phyloP scores from a whole-genome alignment of 2,888 invertebrate species.

The Scaptomyza parva region DNA sequence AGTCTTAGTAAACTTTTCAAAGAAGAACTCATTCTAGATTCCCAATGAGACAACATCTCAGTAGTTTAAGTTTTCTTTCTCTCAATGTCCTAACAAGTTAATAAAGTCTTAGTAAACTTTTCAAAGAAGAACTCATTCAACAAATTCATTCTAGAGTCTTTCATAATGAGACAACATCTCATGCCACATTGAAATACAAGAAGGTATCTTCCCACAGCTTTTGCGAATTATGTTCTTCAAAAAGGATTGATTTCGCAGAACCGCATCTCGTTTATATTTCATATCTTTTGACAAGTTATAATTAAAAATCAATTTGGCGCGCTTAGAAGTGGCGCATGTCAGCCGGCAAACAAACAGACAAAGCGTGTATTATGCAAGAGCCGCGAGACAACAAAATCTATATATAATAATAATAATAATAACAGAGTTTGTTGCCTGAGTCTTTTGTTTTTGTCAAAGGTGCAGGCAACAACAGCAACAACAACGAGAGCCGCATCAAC shows the following conservation, averaged over 20 bases:
- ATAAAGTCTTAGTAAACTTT: not conserved
- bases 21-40: no score
- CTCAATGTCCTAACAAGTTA: not conserved
- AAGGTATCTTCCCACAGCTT: slow-evolving; percentile 3
- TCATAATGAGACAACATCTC: slow-evolving; percentile 8
- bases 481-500: slow-evolving; percentile 54
- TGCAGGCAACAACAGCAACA: slow-evolving; percentile 47
- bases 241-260: slow-evolving; percentile 57
- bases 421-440: slow-evolving; percentile 68
- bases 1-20: no score
- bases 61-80: not conserved
- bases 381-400: slow-evolving; percentile 26
- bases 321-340: slow-evolving; percentile 59
- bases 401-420: slow-evolving; percentile 48
- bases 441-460: slow-evolving; percentile 75
- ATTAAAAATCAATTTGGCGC: slow-evolving; percentile 76
- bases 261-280: slow-evolving; percentile 54
- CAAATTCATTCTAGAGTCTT: not conserved
- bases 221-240: slow-evolving; percentile 9
- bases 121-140: not conserved
- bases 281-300: slow-evolving; percentile 55
- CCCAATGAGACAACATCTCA: slow-evolving; percentile 6
- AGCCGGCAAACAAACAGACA: slow-evolving; percentile 39
- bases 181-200: not conserved
- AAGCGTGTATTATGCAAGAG: slow-evolving; percentile 68